Conservation (phyloP, 2,113 vertebrate species). For the Oreochromis spilurus region DNA sequence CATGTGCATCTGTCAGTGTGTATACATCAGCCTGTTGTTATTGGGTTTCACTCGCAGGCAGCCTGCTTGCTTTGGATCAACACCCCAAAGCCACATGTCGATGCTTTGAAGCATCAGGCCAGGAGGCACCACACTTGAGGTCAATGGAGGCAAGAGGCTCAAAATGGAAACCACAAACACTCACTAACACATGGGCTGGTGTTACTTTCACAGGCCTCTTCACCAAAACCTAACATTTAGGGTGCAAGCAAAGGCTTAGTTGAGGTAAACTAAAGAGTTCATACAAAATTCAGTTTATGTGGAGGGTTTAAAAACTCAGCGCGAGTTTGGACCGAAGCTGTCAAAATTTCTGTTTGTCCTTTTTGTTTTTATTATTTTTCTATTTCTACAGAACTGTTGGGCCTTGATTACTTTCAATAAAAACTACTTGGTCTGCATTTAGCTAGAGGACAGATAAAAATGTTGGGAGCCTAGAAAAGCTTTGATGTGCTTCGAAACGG, state of each 20-base stretch:
- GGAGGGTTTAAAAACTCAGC: background rate
- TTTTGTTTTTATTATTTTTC: background rate
- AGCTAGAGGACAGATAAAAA: background rate
- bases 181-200: background rate
- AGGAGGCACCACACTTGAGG: background rate
- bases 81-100: conserved; percentile 1
- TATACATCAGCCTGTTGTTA: conserved; percentile 1
- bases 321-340: background rate
- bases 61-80: conserved; percentile 40
- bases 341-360: background rate
- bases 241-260: background rate
- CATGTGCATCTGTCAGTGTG: background rate
- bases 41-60: background rate
- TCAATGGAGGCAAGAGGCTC: background rate
- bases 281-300: background rate
- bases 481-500: background rate
- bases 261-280: background rate
- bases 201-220: background rate
- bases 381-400: background rate
- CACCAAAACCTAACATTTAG: background rate
- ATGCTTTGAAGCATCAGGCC: background rate
- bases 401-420: background rate
- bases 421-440: background rate
- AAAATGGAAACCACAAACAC: background rate
- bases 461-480: background rate